Evolutionary conservation across 2,797 vertebrate species (phyloP).

Genomic region (Hippocampus kuda): DNA sequence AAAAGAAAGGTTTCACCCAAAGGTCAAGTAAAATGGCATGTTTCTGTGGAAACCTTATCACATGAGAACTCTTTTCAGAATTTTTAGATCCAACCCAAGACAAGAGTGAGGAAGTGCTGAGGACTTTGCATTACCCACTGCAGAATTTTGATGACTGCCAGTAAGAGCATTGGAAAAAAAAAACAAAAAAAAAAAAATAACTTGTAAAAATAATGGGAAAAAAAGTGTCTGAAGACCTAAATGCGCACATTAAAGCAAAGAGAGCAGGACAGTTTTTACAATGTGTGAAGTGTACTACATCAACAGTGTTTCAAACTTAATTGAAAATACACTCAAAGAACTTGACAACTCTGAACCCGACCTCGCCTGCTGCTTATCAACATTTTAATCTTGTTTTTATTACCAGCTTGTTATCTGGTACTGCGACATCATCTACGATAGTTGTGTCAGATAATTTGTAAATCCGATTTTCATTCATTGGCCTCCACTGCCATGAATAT

Average conservation of each 20-base stretch:
- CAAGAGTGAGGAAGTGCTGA: neutral
- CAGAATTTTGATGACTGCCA: neutral
- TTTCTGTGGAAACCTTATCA: neutral
- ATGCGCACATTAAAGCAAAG: constrained; percentile 1
- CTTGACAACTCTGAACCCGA: neutral
- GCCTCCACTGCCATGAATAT: neutral
- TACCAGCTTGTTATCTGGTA: neutral
- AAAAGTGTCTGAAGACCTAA: neutral
- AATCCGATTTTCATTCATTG: neutral
- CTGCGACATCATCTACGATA: neutral
- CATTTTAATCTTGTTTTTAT: neutral
- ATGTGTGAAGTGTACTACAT: neutral
- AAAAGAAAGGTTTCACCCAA: neutral
- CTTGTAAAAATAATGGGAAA: neutral
- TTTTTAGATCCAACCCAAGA: neutral
- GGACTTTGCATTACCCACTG: neutral
- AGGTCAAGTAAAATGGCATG: neutral
- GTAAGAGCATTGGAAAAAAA: too few species aligned
- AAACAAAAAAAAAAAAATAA: neutral
- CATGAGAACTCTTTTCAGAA: neutral
- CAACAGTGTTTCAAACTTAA: neutral
- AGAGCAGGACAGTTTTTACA: neutral
- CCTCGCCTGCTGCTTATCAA: neutral
- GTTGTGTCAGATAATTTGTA: neutral
- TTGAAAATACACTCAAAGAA: neutral